Conservation (phyloP, 1,140 invertebrate species). For the Holcopasites calliopsidis region DNA sequence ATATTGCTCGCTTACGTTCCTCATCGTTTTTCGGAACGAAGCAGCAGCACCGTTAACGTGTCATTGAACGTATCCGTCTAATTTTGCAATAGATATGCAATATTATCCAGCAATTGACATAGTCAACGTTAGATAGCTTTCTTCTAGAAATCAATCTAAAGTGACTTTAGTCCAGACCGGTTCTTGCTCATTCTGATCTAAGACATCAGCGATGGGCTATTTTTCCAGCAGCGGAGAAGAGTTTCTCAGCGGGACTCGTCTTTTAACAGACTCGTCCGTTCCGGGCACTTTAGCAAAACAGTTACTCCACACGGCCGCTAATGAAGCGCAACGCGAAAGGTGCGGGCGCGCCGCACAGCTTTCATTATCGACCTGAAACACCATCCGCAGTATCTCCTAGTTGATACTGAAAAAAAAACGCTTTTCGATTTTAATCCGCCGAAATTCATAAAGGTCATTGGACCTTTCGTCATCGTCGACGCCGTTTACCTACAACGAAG, state of each 20-base stretch:
- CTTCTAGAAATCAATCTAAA: too few species aligned
- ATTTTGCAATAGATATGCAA: background rate
- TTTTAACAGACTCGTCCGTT: conserved; percentile 22
- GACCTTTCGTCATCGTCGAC: conserved; percentile 36
- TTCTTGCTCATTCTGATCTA: too few species aligned
- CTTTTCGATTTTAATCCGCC: too few species aligned
- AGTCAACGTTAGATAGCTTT: background rate
- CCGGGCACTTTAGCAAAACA: conserved; percentile 12
- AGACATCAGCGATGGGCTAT: too few species aligned
- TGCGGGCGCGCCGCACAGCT: conserved; percentile 12
- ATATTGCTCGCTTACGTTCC: conserved; percentile 11
- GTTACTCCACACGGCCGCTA: conserved; percentile 8
- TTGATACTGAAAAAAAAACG: conserved; percentile 12
- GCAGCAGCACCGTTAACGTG: conserved; percentile 17
- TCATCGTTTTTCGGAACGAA: background rate
- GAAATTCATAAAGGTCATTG: conserved; percentile 29
- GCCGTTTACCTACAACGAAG: conserved; percentile 46
- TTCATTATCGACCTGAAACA: conserved; percentile 33
- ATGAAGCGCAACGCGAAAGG: conserved; percentile 11
- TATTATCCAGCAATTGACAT: background rate
- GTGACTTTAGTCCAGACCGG: too few species aligned
- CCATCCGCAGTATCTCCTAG: background rate
- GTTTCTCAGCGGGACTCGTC: too few species aligned
- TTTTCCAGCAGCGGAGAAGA: background rate
- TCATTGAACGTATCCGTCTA: background rate